These are phyloP conservation scores for Rhyacophila brunnea DNA, from an alignment of 1,140 invertebrate genomes.

Conservation along the genomic window DNA sequence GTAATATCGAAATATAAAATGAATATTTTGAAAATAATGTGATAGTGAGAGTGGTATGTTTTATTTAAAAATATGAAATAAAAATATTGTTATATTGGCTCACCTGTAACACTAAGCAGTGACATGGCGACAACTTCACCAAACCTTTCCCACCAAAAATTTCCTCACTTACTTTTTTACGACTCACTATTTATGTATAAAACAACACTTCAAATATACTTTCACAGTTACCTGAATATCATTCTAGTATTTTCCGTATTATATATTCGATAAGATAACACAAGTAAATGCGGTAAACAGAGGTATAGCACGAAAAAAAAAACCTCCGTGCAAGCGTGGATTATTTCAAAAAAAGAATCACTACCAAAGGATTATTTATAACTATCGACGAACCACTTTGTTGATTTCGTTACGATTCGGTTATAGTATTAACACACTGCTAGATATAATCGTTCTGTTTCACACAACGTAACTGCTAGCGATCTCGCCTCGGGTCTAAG, in stretches of 20 bases:
- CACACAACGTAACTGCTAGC: no score
- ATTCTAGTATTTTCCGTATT: constrained; percentile 8
- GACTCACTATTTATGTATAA: not conserved
- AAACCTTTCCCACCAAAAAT: constrained; percentile 24
- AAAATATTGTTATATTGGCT: constrained; percentile 7
- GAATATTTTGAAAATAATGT: no score
- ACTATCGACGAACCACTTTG: not conserved
- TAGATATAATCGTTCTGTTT: no score
- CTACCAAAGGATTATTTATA: not conserved
- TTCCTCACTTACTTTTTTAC: constrained; percentile 11
- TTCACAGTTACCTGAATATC: constrained; percentile 24
- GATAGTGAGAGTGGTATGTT: no score
- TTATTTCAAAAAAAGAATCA: not conserved
- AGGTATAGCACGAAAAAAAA: not conserved
- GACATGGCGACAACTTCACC: constrained; percentile 46
- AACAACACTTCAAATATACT: constrained; percentile 5
- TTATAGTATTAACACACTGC: no score
- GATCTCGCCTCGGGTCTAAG: no score
- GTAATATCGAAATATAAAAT: no score
- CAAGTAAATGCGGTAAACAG: not conserved
- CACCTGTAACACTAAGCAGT: constrained; percentile 57
- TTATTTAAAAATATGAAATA: no score
- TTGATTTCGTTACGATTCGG: not conserved
- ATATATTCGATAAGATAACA: constrained; percentile 7
- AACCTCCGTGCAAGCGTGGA: not conserved